Percentiles rank a stretch among this genome's conserved stretches.
phyloP scores from a whole-genome alignment of 2,888 invertebrate species.

The Agonopterix subpropinquella region DNA sequence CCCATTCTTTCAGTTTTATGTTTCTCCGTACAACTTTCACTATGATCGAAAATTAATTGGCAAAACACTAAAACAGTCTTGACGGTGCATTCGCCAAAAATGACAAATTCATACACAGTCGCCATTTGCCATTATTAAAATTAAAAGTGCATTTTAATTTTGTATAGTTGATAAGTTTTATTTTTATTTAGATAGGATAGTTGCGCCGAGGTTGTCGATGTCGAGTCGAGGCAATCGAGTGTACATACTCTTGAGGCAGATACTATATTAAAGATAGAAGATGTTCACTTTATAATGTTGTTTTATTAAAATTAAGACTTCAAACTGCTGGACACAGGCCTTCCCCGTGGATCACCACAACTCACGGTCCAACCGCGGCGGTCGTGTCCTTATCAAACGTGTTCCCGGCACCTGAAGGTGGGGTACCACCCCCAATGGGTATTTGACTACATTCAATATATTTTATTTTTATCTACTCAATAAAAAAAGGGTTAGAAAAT shows the following conservation, averaged over 20 bases:
- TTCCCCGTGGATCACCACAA: too few relatives aligned
- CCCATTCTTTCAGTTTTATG: too few relatives aligned
- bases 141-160: slow-evolving; percentile 7
- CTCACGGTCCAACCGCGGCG: too few relatives aligned
- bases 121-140: slow-evolving; percentile 2
- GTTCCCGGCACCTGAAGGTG: too few relatives aligned
- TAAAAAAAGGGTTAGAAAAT: too few relatives aligned
- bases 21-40: too few relatives aligned
- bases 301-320: neutral
- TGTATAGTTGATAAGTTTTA: slow-evolving; percentile 5
- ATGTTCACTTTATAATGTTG: slow-evolving; percentile 1
- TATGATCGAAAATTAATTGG: too few relatives aligned
- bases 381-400: too few relatives aligned
- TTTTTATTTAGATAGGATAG: slow-evolving; percentile 3
- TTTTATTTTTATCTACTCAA: too few relatives aligned
- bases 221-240: neutral
- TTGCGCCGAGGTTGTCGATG: neutral
- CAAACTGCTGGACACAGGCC: too few relatives aligned
- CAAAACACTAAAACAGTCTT: neutral
- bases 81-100: neutral
- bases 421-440: too few relatives aligned
- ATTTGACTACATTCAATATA: too few relatives aligned
- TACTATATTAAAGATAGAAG: slow-evolving; percentile 2
- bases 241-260: slow-evolving; percentile 1
- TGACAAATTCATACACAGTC: neutral